Evolutionary conservation across 1,140 invertebrate species (phyloP).

Genomic region (Scylla paramamosain): DNA sequence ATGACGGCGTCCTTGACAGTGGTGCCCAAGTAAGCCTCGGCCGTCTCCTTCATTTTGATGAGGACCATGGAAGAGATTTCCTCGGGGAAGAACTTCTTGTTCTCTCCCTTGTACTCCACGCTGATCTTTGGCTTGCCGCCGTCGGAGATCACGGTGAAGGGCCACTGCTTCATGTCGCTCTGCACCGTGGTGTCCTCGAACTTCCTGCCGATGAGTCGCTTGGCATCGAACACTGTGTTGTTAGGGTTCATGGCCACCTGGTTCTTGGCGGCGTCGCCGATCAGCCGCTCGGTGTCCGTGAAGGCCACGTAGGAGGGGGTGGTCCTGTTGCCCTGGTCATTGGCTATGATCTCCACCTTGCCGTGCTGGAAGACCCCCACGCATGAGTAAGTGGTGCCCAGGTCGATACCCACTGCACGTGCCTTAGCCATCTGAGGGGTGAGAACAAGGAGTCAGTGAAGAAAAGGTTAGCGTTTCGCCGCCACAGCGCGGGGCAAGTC

Average conservation of each 20-base stretch:
- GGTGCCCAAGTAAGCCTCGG: too few species aligned
- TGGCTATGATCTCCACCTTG: too few species aligned
- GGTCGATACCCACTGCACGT: conserved; percentile 35
- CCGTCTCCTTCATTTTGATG: background rate
- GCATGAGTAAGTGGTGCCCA: too few species aligned
- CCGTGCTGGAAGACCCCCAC: conserved; percentile 80
- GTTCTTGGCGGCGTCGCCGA: conserved; percentile 86
- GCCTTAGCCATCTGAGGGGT: too few species aligned
- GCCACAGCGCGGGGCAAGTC: too few species aligned
- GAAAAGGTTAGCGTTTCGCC: too few species aligned
- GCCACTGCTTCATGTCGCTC: conserved; percentile 98
- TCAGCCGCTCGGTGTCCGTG: too few species aligned
- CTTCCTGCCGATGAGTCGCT: conserved; percentile 95
- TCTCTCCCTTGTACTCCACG: conserved; percentile 90
- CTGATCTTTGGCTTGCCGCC: conserved; percentile 91
- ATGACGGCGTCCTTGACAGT: too few species aligned
- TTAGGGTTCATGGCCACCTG: conserved; percentile 96
- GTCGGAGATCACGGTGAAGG: conserved; percentile 94
- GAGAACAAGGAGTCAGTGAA: too few species aligned
- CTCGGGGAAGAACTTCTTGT: conserved; percentile 89
- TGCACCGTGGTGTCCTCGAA: conserved; percentile 95
- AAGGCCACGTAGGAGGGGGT: conserved; percentile 84
- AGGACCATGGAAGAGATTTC: too few species aligned
- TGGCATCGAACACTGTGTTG: too few species aligned
- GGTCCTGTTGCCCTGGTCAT: conserved; percentile 86